A percentile compares a stretch with the other conserved stretches of the same genome.
phyloP scores from a whole-genome alignment of 2,888 invertebrate genomes.

The Brachyptera putata region DNA sequence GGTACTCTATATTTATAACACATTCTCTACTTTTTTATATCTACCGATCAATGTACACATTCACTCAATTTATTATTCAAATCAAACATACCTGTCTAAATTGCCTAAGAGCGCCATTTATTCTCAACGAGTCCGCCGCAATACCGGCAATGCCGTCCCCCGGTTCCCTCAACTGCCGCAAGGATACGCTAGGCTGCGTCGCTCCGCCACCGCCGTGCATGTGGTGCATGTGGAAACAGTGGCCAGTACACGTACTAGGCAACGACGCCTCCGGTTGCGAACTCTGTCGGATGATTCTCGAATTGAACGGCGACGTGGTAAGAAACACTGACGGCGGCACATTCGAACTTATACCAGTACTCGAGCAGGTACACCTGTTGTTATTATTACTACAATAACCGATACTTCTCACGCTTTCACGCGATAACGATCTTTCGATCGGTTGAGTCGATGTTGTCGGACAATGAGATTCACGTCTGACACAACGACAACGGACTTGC shows the following conservation, averaged over 20 bases:
- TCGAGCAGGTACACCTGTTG: slow-evolving; percentile 57
- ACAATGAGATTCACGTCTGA: slow-evolving; percentile 75
- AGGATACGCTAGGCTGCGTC: slow-evolving; percentile 75
- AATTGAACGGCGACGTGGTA: slow-evolving; percentile 61
- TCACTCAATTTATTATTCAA: no score
- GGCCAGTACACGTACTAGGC: slow-evolving; percentile 51
- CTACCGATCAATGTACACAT: no score
- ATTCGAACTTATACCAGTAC: slow-evolving; percentile 41
- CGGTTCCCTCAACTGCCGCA: slow-evolving; percentile 78
- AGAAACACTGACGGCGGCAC: slow-evolving; percentile 66
- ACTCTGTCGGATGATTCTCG: slow-evolving; percentile 83
- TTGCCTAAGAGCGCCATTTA: slow-evolving; percentile 94
- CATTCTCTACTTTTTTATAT: no score
- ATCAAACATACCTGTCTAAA: slow-evolving; percentile 97
- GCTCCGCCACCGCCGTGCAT: slow-evolving; percentile 50
- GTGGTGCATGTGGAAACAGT: slow-evolving; percentile 46
- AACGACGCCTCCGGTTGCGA: slow-evolving; percentile 75
- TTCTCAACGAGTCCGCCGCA: slow-evolving; percentile 90
- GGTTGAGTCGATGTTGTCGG: slow-evolving; percentile 63
- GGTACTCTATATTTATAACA: no score
- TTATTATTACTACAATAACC: slow-evolving; percentile 30
- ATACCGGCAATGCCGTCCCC: slow-evolving; percentile 90
- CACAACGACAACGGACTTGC: slow-evolving; percentile 59
- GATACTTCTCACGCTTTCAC: slow-evolving; percentile 63
- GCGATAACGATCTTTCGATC: slow-evolving; percentile 77